Conservation (phyloP, 2,113 vertebrate genomes). For the Sus scrofa region DNA sequence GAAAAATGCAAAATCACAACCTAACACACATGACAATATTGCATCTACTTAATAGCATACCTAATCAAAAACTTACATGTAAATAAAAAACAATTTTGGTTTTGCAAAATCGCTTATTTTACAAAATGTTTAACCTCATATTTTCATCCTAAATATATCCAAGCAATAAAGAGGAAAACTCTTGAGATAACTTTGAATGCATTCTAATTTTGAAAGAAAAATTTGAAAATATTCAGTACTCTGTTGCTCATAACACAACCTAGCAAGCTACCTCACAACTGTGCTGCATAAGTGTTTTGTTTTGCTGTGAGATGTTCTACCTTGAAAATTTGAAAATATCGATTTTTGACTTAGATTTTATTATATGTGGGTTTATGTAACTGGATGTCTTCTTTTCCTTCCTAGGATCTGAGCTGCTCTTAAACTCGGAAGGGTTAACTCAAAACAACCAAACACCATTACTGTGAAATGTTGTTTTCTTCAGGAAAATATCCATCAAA, state of each 20-base stretch:
- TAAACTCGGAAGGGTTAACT: not conserved
- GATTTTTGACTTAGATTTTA: not conserved
- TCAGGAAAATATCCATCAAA: not conserved
- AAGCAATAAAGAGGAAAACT: not conserved
- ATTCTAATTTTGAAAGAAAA: not conserved
- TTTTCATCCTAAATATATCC: not conserved
- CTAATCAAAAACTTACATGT: not conserved
- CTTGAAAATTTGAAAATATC: slow-evolving; percentile 16
- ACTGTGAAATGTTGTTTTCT: not conserved
- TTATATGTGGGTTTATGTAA: not conserved
- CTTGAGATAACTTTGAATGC: not conserved
- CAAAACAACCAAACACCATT: not conserved
- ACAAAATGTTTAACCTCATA: not conserved
- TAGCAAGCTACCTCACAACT: not conserved
- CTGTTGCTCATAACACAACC: not conserved
- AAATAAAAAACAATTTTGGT: not conserved
- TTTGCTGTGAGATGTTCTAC: not conserved
- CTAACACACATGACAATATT: not conserved
- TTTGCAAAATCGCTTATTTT: not conserved
- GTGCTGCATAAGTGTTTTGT: not conserved
- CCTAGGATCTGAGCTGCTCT: not conserved
- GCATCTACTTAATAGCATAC: not conserved
- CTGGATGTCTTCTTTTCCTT: not conserved
- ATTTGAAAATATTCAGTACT: not conserved
- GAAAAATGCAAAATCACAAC: not conserved